These are phyloP conservation scores for Patella depressa DNA, from an alignment of 2,888 invertebrate genomes.

Conservation along the genomic window DNA sequence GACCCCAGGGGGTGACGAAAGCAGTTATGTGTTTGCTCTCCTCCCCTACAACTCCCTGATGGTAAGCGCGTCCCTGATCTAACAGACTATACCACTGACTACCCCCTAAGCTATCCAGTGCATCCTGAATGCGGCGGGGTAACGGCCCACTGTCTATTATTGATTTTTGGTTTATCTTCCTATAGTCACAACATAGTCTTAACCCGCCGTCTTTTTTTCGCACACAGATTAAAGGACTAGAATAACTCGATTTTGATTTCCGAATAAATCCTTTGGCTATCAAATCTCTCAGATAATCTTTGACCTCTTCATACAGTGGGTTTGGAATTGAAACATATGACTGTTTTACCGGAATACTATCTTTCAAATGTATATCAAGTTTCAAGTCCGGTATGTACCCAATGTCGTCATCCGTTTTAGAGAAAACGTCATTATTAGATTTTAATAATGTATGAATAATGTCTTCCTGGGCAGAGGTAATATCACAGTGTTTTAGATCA, in stretches of 20 bases:
- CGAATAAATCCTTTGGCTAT: neutral
- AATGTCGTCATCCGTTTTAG: conserved; percentile 15
- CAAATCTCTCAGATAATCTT: conserved; percentile 13
- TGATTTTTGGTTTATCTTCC: conserved; percentile 9
- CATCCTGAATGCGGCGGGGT: neutral
- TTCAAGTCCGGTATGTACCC: conserved; percentile 3
- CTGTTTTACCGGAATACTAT: neutral
- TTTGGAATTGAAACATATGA: conserved; percentile 15
- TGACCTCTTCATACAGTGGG: conserved; percentile 19
- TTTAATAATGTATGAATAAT: neutral
- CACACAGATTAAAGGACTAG: conserved; percentile 9
- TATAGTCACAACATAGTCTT: conserved; percentile 19
- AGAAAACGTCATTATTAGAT: neutral
- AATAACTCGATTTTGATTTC: neutral
- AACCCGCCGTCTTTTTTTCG: conserved; percentile 2
- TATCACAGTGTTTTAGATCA: neutral
- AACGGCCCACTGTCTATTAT: neutral
- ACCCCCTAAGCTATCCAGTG: conserved; percentile 8
- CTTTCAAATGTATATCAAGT: conserved; percentile 6
- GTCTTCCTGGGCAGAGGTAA: neutral
- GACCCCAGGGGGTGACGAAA: conserved; percentile 22
- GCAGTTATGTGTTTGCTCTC: conserved; percentile 3
- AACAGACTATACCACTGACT: conserved; percentile 14
- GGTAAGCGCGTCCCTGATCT: conserved; percentile 23
- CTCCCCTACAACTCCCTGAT: conserved; percentile 18